phyloP scores from a whole-genome alignment of 2,888 invertebrate species.

The Nemotelus nigrinus region DNA sequence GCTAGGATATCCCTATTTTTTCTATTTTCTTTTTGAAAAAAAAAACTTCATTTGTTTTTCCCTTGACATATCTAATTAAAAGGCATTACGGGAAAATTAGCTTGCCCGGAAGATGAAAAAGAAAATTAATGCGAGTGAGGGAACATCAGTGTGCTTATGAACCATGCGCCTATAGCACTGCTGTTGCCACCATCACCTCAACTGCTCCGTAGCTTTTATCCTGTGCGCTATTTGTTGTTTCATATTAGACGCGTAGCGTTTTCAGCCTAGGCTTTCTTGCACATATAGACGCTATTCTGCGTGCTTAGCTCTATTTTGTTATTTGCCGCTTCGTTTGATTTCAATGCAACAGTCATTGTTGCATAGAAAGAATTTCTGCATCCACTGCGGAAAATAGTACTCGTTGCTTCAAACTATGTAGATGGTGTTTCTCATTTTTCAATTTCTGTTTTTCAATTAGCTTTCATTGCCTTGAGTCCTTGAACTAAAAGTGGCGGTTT shows the following conservation, averaged over 20 bases:
- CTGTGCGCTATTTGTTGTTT: neutral
- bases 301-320: neutral
- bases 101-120: constrained; percentile 44
- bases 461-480: too few relatives aligned
- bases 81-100: constrained; percentile 49
- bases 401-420: neutral
- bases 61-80: constrained; percentile 49
- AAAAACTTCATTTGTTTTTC: constrained; percentile 45
- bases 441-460: too few relatives aligned
- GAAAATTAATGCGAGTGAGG: constrained; percentile 43
- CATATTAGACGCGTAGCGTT: constrained; percentile 16
- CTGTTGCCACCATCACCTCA: neutral
- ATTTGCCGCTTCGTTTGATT: constrained; percentile 19
- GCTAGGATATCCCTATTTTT: neutral
- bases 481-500: too few relatives aligned
- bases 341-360: constrained; percentile 31
- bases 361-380: constrained; percentile 25
- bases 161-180: neutral
- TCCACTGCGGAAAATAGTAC: constrained; percentile 22
- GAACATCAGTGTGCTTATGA: constrained; percentile 5
- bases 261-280: neutral
- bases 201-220: neutral
- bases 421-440: too few relatives aligned
- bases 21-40: neutral
- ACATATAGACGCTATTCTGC: neutral